Evolutionary conservation across 2,888 invertebrate genomes (phyloP).

Genomic region (Abrostola triplasia): DNA sequence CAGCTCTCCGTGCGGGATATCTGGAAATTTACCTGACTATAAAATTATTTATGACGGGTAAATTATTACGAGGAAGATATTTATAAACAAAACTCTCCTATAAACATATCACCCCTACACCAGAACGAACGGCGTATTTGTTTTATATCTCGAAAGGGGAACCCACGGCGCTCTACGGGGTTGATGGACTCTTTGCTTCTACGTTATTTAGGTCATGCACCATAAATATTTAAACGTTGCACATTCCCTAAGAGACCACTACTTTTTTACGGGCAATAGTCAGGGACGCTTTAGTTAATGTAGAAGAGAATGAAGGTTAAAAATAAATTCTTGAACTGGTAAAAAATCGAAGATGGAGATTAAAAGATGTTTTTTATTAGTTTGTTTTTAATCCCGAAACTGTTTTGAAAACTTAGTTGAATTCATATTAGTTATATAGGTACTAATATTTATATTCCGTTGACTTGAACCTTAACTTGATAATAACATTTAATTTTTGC

Average conservation of each 20-base stretch:
- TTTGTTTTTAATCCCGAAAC: no score
- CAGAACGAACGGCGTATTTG: background rate
- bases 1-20: constrained; percentile 8
- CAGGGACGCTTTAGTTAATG: background rate
- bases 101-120: background rate
- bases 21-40: constrained; percentile 3
- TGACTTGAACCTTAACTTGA: no score
- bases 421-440: no score
- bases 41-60: background rate
- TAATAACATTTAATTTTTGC: no score
- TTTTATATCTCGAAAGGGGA: background rate
- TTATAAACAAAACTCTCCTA: background rate
- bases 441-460: no score
- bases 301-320: background rate
- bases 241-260: background rate
- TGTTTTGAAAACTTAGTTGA: no score
- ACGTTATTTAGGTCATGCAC: background rate
- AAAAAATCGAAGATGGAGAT: no score
- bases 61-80: background rate
- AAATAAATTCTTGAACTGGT: no score
- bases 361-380: no score
- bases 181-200: background rate
- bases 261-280: background rate
- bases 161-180: background rate
- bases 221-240: constrained; percentile 3